These are phyloP conservation scores for Linepithema humile DNA, from an alignment of 1,140 invertebrate species.

Conservation along the genomic window DNA sequence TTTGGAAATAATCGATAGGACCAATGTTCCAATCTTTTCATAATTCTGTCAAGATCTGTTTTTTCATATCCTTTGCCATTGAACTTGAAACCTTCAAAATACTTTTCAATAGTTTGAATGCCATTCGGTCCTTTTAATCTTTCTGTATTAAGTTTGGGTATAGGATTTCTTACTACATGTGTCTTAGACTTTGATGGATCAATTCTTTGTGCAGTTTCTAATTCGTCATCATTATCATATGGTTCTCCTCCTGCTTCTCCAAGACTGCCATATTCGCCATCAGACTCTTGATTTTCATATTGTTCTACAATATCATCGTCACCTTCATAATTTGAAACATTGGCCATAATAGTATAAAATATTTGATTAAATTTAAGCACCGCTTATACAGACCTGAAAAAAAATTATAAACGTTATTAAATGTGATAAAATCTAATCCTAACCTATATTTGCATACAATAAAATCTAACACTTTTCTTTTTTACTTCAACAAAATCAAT, in stretches of 20 bases:
- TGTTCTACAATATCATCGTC: conserved; percentile 66
- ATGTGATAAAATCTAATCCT: not conserved
- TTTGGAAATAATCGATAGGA: conserved; percentile 95
- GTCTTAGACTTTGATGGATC: conserved; percentile 82
- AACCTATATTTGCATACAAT: not conserved
- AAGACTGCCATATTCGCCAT: conserved; percentile 30
- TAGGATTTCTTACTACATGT: conserved; percentile 87
- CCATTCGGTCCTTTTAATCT: conserved; percentile 91
- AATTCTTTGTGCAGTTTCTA: conserved; percentile 55
- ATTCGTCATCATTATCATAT: conserved; percentile 58
- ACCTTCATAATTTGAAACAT: conserved; percentile 54
- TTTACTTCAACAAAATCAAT: not conserved
- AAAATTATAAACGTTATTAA: not conserved
- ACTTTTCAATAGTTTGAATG: conserved; percentile 90
- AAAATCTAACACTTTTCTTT: not conserved
- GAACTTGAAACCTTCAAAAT: conserved; percentile 93
- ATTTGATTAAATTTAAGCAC: not conserved
- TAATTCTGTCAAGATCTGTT: conserved; percentile 91
- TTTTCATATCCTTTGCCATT: conserved; percentile 94
- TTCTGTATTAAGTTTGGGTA: conserved; percentile 89
- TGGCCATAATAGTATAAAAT: conserved; percentile 13
- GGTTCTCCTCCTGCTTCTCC: conserved; percentile 54
- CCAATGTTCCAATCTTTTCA: conserved; percentile 96
- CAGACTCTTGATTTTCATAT: conserved; percentile 71
- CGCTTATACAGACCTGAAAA: not conserved